Conservation (phyloP, 2,113 vertebrate genomes). For the Alexandromys fortis region DNA sequence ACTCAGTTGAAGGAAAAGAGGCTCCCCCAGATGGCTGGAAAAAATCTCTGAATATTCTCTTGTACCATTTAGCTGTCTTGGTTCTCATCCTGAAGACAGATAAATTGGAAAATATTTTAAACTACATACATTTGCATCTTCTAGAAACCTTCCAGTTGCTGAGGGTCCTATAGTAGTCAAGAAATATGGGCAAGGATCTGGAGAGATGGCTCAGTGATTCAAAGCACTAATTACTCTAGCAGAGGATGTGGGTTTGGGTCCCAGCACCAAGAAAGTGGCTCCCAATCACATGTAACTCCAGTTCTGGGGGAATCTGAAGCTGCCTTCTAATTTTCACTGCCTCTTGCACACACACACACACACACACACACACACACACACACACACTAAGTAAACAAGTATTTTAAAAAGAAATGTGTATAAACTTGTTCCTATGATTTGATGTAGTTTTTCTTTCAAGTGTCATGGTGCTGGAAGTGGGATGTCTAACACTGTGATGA, state of each 20-base stretch:
- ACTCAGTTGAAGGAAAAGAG: background rate
- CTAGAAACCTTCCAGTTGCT: background rate
- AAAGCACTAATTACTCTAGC: background rate
- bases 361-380: accelerated
- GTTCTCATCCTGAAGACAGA: background rate
- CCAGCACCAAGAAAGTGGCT: background rate
- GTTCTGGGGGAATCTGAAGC: background rate
- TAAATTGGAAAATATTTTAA: background rate
- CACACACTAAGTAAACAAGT: background rate
- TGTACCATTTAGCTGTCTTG: accelerated
- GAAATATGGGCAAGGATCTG: background rate
- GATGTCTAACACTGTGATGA: background rate
- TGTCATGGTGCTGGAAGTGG: too few species aligned
- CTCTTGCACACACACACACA: background rate
- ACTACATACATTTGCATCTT: background rate
- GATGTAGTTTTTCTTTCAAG: background rate
- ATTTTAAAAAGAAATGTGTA: background rate
- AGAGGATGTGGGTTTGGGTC: background rate
- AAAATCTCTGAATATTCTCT: background rate
- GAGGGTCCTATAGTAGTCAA: background rate
- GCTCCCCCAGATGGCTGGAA: background rate
- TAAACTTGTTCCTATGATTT: background rate
- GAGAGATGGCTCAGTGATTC: background rate
- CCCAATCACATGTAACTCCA: background rate
- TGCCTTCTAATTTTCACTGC: background rate